phyloP scores from a whole-genome alignment of 2,797 vertebrate genomes.

The Mionectes olivaceus region DNA sequence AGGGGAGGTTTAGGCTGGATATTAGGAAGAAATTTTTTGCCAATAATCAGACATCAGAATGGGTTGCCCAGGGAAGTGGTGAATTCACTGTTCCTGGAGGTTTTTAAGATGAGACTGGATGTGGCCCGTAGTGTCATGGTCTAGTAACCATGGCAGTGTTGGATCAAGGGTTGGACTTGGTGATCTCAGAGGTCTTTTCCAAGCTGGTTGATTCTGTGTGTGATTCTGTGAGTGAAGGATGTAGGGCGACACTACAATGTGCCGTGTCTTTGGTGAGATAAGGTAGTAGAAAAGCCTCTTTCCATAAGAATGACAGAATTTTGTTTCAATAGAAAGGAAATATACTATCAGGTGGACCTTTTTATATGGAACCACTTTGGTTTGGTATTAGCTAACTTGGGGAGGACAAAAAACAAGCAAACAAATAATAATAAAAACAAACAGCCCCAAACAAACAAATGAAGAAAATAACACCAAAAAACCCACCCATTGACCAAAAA shows the following conservation, averaged over 20 bases:
- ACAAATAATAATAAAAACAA: background rate
- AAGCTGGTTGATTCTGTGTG: background rate
- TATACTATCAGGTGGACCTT: background rate
- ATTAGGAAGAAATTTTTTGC: too few species aligned
- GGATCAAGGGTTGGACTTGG: too few species aligned
- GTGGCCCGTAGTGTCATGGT: too few species aligned
- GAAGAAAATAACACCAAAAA: too few species aligned
- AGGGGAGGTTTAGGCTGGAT: too few species aligned
- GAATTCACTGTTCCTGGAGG: too few species aligned
- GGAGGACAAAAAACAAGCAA: background rate
- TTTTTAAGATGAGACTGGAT: too few species aligned
- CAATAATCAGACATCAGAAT: too few species aligned
- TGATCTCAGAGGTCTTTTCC: too few species aligned
- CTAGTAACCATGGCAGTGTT: too few species aligned
- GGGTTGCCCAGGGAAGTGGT: too few species aligned
- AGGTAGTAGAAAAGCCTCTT: background rate
- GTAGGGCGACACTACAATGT: fast-evolving
- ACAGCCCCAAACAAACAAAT: too few species aligned
- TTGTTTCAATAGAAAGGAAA: background rate
- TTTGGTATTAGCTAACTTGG: background rate
- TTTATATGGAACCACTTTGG: background rate
- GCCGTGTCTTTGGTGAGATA: background rate
- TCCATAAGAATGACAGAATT: background rate
- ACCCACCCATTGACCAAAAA: background rate
- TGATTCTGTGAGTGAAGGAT: background rate